Conservation (phyloP, 2,888 invertebrate species). For the Heteromurus nitidus region DNA sequence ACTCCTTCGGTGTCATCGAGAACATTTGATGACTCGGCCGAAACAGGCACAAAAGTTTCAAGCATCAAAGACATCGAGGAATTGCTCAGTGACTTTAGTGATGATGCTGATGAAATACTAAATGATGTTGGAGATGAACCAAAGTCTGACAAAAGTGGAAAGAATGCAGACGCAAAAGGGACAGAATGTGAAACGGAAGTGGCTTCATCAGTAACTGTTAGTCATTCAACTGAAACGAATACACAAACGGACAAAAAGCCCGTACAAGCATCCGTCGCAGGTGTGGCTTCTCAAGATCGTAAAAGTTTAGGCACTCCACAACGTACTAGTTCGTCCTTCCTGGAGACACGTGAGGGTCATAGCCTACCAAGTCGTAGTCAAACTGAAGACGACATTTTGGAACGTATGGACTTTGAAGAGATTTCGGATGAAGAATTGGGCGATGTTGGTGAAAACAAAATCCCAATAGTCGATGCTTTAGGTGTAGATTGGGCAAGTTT, state of each 20-base stretch:
- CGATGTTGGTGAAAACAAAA: constrained; percentile 82
- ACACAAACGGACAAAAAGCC: constrained; percentile 37
- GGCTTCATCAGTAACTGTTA: constrained; percentile 15
- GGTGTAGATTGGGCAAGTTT: constrained; percentile 97
- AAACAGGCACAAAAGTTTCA: constrained; percentile 26
- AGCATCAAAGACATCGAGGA: constrained; percentile 53
- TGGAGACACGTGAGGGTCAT: constrained; percentile 47
- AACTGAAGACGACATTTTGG: constrained; percentile 81
- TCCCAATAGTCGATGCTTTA: constrained; percentile 89
- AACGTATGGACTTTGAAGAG: constrained; percentile 89
- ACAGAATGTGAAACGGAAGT: constrained; percentile 36
- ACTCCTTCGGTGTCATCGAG: constrained; percentile 8
- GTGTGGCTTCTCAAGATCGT: constrained; percentile 34
- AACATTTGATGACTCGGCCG: constrained; percentile 43
- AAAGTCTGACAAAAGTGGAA: constrained; percentile 54
- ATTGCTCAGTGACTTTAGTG: constrained; percentile 73
- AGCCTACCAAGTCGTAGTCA: constrained; percentile 67
- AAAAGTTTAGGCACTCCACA: constrained; percentile 44
- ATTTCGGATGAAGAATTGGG: constrained; percentile 93
- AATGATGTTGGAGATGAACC: constrained; percentile 55
- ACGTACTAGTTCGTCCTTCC: constrained; percentile 21
- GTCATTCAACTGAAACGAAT: background rate
- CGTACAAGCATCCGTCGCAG: background rate
- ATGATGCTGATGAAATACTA: constrained; percentile 72
- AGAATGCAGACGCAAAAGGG: constrained; percentile 15